A percentile compares a stretch with the other conserved stretches of the same genome.
Evolutionary conservation across 1,140 invertebrate genomes (phyloP).

Genomic region (Neuroterus valhalla): DNA sequence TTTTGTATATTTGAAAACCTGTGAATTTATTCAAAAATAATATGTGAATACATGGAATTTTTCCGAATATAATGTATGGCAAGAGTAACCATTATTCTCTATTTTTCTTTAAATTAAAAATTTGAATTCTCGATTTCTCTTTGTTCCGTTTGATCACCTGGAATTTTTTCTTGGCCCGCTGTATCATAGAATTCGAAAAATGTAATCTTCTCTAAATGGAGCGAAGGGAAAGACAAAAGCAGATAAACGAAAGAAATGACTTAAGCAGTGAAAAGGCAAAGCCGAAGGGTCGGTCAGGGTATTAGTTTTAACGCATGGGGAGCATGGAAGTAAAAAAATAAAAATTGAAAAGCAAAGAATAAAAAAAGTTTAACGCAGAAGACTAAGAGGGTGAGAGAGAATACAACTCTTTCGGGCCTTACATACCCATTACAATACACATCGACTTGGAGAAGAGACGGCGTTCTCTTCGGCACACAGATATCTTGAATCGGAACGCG

Average conservation of each 20-base stretch:
- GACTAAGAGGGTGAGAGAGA: slow-evolving; percentile 30
- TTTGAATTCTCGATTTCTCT: no score
- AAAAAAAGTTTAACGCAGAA: slow-evolving; percentile 6
- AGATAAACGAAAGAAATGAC: background rate
- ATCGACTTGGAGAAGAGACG: slow-evolving; percentile 47
- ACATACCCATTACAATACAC: slow-evolving; percentile 58
- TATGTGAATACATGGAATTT: no score
- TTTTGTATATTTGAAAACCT: no score
- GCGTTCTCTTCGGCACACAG: slow-evolving; percentile 48
- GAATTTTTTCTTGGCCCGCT: no score
- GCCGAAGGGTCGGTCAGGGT: slow-evolving; percentile 2
- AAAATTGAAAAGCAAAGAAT: background rate
- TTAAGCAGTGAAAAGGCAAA: slow-evolving; percentile 10
- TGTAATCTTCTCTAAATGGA: slow-evolving; percentile 40
- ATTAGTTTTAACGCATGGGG: slow-evolving; percentile 20
- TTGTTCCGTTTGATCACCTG: no score
- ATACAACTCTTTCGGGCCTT: slow-evolving; percentile 30
- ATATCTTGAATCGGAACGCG: slow-evolving; percentile 60
- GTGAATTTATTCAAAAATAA: no score
- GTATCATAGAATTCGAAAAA: slow-evolving; percentile 36
- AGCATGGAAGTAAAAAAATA: background rate
- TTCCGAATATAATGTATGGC: no score
- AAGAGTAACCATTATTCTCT: no score
- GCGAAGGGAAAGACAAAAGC: slow-evolving; percentile 33
- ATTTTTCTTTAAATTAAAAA: no score